Conservation (phyloP, 2,113 vertebrate genomes). For the Passer montanus region DNA sequence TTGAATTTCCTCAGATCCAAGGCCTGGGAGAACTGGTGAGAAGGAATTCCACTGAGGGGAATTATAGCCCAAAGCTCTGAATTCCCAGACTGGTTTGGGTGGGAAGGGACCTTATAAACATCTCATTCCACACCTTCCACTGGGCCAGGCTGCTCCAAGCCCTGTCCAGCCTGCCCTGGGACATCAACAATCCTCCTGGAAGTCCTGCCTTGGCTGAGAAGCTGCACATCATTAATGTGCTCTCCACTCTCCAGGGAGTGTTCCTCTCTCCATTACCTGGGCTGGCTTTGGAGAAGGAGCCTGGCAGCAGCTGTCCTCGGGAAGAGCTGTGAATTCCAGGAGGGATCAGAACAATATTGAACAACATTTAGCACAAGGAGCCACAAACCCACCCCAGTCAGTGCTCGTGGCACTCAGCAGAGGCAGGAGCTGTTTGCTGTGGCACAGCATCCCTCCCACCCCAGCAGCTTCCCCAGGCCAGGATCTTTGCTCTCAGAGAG, state of each 20-base stretch:
- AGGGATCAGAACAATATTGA: neutral
- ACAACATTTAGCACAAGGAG: neutral
- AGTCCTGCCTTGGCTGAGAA: neutral
- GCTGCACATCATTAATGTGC: neutral
- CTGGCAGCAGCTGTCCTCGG: neutral
- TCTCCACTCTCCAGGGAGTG: neutral
- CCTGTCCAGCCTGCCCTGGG: neutral
- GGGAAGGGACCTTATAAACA: no score
- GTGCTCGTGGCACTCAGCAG: neutral
- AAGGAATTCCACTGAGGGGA: no score
- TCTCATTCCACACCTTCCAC: neutral
- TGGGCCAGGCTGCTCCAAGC: neutral
- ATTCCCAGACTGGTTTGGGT: no score
- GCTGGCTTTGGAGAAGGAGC: neutral
- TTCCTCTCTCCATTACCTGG: fast-evolving
- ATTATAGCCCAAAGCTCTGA: no score
- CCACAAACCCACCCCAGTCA: fast-evolving
- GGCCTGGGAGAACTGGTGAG: no score
- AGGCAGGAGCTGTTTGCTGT: conserved; percentile 16
- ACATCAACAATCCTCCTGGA: neutral
- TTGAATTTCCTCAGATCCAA: no score
- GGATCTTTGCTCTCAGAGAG: neutral
- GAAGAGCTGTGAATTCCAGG: neutral
- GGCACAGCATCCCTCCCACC: neutral
- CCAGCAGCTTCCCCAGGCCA: neutral